phyloP scores from a whole-genome alignment of 2,888 invertebrate species.

The Acanthosoma haemorrhoidale region DNA sequence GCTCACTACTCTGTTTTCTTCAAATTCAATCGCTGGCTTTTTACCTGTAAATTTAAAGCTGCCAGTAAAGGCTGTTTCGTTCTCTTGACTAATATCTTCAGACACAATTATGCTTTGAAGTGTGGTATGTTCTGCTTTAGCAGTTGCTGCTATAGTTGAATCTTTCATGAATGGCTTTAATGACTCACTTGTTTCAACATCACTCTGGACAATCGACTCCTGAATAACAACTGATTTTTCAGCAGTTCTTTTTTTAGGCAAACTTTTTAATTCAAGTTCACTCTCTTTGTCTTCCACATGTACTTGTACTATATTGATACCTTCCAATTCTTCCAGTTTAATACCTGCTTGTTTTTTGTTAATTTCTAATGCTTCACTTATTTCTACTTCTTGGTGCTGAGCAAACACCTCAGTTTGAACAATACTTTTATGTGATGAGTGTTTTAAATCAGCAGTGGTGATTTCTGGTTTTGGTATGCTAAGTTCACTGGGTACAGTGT shows the following conservation, averaged over 20 bases:
- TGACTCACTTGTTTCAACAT: constrained; percentile 41
- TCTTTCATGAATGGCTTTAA: constrained; percentile 31
- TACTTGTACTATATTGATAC: constrained; percentile 46
- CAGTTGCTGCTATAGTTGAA: constrained; percentile 35
- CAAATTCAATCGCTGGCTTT: constrained; percentile 43
- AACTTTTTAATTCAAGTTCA: constrained; percentile 39
- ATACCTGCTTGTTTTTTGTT: constrained; percentile 47
- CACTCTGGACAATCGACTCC: constrained; percentile 42
- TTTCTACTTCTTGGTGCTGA: constrained; percentile 43
- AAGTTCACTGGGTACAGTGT: constrained; percentile 49
- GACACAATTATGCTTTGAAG: constrained; percentile 44
- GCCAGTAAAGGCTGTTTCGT: constrained; percentile 43
- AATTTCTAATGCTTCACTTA: constrained; percentile 40
- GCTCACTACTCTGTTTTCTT: constrained; percentile 52
- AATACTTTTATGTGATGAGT: constrained; percentile 45
- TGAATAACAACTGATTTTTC: constrained; percentile 40
- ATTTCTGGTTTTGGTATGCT: constrained; percentile 47
- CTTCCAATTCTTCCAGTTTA: constrained; percentile 51
- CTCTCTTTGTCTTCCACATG: constrained; percentile 45
- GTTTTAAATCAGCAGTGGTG: constrained; percentile 47
- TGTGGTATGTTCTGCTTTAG: constrained; percentile 39
- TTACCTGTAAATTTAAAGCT: constrained; percentile 32
- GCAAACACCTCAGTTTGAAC: constrained; percentile 44
- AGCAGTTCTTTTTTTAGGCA: constrained; percentile 41
- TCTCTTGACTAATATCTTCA: constrained; percentile 45